Conservation (phyloP, 2,113 vertebrate species). For the Strigops habroptila region DNA sequence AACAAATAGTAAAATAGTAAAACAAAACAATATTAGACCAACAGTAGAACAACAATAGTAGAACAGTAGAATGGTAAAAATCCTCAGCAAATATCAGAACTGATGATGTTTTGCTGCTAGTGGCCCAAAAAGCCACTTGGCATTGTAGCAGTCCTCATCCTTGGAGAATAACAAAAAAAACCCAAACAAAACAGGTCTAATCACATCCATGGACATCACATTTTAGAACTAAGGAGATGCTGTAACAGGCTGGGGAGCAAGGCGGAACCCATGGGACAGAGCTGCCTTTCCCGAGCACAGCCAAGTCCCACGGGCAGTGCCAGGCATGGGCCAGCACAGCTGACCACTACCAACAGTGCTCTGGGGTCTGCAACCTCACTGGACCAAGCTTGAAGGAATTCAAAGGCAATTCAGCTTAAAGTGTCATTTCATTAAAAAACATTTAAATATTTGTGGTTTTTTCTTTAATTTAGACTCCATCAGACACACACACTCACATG, state of each 20-base stretch:
- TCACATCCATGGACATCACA: neutral
- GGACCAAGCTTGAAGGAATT: neutral
- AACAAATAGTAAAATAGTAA: too few species aligned
- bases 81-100: neutral
- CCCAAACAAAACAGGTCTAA: neutral
- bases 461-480: neutral
- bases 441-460: neutral
- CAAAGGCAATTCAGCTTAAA: neutral
- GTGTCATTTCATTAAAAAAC: neutral
- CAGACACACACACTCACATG: neutral
- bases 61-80: neutral
- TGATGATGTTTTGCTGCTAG: neutral
- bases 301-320: neutral
- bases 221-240: neutral
- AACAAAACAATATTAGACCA: too few species aligned
- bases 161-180: neutral
- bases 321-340: neutral
- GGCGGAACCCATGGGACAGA: neutral
- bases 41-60: neutral
- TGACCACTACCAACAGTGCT: neutral
- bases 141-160: neutral
- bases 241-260: neutral
- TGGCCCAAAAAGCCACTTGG: neutral
- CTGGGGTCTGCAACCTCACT: neutral
- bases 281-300: neutral